Conservation (phyloP, 2,113 vertebrate genomes). For the Lophius piscatorius region DNA sequence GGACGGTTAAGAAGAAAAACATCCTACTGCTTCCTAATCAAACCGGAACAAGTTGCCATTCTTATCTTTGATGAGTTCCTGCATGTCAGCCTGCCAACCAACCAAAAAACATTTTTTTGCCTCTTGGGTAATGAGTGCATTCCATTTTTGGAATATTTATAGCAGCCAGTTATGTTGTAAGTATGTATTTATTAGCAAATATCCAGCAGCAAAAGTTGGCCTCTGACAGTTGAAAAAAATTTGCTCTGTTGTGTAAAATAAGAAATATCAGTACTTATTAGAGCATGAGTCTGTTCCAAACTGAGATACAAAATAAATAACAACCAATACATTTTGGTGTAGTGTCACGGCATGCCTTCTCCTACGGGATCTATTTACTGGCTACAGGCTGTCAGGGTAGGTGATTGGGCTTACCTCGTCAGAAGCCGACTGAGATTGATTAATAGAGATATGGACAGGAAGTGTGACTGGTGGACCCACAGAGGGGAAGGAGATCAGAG, state of each 20-base stretch:
- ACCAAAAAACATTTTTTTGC: slow-evolving; percentile 12
- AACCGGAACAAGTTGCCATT: slow-evolving; percentile 25
- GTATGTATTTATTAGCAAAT: too few species aligned
- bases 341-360: too few species aligned
- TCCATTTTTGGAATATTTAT: slow-evolving; percentile 1
- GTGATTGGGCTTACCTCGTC: too few species aligned
- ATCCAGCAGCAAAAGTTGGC: not conserved
- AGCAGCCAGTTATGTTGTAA: not conserved
- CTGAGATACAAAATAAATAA: too few species aligned
- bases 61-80: slow-evolving; percentile 28
- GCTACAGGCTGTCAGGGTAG: too few species aligned
- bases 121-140: not conserved
- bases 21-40: slow-evolving; percentile 31
- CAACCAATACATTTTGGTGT: too few species aligned
- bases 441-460: too few species aligned
- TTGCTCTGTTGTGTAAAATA: not conserved
- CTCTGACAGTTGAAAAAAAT: too few species aligned
- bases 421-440: too few species aligned
- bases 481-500: too few species aligned
- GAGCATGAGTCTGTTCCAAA: not conserved
- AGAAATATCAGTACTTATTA: not conserved
- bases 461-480: too few species aligned
- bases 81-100: not conserved
- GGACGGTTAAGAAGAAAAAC: slow-evolving; percentile 2
- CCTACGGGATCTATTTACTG: too few species aligned